These are phyloP conservation scores for Achlya flavicornis DNA, from an alignment of 2,888 invertebrate genomes.

Conservation along the genomic window DNA sequence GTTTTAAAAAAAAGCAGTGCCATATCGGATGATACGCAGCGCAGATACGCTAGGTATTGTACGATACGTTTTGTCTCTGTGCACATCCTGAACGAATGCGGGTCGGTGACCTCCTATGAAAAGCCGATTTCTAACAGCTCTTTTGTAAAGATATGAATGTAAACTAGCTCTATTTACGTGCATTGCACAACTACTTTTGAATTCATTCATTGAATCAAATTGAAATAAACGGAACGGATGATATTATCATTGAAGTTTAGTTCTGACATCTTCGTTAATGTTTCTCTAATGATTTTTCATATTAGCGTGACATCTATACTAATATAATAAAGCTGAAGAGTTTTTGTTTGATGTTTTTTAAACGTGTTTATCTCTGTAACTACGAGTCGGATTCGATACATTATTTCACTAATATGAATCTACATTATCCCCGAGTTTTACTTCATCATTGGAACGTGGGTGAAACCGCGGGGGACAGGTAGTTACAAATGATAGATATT, in stretches of 20 bases:
- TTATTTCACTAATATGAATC: too few species aligned
- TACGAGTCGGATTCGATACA: too few species aligned
- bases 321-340: too few species aligned
- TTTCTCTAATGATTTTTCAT: too few species aligned
- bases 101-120: constrained; percentile 69
- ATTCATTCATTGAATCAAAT: constrained; percentile 27
- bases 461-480: too few species aligned
- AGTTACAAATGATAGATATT: too few species aligned
- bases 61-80: constrained; percentile 73
- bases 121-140: constrained; percentile 63
- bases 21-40: constrained; percentile 45
- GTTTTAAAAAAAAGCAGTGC: constrained; percentile 28
- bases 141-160: constrained; percentile 61
- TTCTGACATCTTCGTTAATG: too few species aligned
- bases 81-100: constrained; percentile 74
- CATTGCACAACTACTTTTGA: constrained; percentile 34
- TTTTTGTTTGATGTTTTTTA: too few species aligned
- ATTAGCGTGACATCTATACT: too few species aligned
- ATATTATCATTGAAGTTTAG: background rate
- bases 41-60: constrained; percentile 54
- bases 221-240: background rate
- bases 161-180: constrained; percentile 38
- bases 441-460: too few species aligned
- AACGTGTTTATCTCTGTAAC: too few species aligned
- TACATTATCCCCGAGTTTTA: too few species aligned